Conservation (phyloP, 2,797 vertebrate genomes). For the Sparus aurata region DNA sequence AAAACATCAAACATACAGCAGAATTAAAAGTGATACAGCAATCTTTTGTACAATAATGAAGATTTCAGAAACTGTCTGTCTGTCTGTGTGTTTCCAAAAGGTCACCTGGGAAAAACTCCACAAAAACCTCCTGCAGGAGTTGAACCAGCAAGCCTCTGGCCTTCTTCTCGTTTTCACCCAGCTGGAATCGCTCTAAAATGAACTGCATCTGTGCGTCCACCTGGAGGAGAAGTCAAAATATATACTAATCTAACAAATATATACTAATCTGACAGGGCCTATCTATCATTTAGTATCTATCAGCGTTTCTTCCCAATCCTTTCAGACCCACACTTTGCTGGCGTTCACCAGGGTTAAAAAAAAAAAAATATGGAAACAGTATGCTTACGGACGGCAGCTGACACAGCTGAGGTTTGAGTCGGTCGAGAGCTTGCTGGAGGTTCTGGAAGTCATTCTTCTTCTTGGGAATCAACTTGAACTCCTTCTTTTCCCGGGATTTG, state of each 20-base stretch:
- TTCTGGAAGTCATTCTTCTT: conserved; percentile 77
- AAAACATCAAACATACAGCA: neutral
- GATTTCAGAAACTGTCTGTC: neutral
- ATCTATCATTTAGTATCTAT: neutral
- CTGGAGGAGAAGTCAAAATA: conserved; percentile 61
- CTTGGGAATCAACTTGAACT: conserved; percentile 87
- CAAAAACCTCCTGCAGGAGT: conserved; percentile 92
- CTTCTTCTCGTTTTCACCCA: conserved; percentile 89
- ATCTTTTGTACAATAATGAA: neutral
- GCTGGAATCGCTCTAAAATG: conserved; percentile 87
- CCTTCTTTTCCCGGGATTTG: conserved; percentile 91
- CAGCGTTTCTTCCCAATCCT: neutral
- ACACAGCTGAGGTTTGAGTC: conserved; percentile 83
- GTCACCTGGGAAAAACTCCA: conserved; percentile 94
- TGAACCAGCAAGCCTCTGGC: conserved; percentile 87
- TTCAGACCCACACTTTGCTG: neutral
- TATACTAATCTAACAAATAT: neutral
- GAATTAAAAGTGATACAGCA: neutral
- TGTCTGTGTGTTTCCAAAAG: neutral
- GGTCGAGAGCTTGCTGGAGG: conserved; percentile 79
- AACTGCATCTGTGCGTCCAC: conserved; percentile 89
- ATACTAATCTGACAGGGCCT: neutral
- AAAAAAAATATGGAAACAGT: neutral
- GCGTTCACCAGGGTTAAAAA: neutral
- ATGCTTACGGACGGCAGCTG: conserved; percentile 84